A percentile compares a stretch with the other conserved stretches of the same genome.
Conservation (phyloP, 2,113 vertebrate species). For the Pyxicephalus adspersus region DNA sequence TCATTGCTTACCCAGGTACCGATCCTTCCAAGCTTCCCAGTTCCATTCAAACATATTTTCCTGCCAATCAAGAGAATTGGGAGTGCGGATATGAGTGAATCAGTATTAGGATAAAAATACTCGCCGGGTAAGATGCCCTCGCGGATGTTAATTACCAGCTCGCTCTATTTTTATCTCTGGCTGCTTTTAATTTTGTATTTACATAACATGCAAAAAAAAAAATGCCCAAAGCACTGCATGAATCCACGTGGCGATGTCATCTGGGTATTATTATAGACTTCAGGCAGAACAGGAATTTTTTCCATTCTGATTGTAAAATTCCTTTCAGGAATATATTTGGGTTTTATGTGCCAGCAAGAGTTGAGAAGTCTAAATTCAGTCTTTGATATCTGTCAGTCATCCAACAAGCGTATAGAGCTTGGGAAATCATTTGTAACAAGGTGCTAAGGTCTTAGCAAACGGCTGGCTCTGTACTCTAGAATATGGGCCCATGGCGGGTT, state of each 20-base stretch:
- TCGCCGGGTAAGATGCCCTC: background rate
- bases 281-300: background rate
- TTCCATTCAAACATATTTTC: background rate
- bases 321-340: constrained; percentile 5
- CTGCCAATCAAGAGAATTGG: background rate
- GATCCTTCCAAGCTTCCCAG: background rate
- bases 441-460: background rate
- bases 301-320: constrained; percentile 7
- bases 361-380: background rate
- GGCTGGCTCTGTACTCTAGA: background rate
- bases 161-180: constrained; percentile 3
- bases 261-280: background rate
- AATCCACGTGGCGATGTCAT: background rate
- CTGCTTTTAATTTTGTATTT: constrained; percentile 7
- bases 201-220: background rate
- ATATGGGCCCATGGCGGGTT: background rate
- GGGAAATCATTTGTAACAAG: background rate
- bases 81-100: background rate
- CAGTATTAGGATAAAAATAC: no score
- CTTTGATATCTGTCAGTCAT: background rate
- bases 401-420: background rate
- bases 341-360: background rate
- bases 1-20: background rate
- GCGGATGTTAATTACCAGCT: background rate
- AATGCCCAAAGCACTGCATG: background rate